These are phyloP conservation scores for Ophion obscuratus DNA, from an alignment of 2,888 invertebrate species.

Conservation along the genomic window DNA sequence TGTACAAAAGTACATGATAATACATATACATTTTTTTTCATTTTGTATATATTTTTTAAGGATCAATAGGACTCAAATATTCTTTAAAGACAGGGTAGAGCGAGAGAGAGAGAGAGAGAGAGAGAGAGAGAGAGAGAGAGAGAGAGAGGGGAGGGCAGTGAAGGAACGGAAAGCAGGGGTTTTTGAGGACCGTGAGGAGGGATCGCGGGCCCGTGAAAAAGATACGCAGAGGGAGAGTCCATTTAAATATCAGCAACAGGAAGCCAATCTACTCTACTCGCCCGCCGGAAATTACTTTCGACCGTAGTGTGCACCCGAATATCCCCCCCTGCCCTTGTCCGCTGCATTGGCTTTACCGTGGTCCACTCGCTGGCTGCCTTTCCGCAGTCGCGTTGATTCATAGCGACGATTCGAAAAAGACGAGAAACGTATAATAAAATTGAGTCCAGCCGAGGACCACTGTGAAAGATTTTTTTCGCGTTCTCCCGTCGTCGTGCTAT, in stretches of 20 bases:
- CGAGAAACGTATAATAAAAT: conserved; percentile 32
- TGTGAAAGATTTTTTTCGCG: neutral
- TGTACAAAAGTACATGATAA: too few relatives aligned
- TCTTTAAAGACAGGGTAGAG: neutral
- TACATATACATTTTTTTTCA: too few relatives aligned
- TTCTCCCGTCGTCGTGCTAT: neutral
- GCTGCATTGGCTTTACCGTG: conserved; percentile 54
- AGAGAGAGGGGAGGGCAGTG: conserved; percentile 16
- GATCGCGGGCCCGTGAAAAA: conserved; percentile 8
- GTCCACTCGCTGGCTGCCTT: conserved; percentile 32
- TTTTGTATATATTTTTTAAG: too few relatives aligned
- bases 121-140: neutral
- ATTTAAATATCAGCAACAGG: conserved; percentile 77
- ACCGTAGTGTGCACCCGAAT: conserved; percentile 63
- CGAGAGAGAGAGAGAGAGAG: conserved; percentile 1
- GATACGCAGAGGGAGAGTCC: conserved; percentile 51
- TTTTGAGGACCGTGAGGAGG: conserved; percentile 1
- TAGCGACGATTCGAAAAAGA: conserved; percentile 43
- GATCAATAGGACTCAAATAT: too few relatives aligned
- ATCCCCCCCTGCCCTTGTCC: neutral
- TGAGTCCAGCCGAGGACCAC: neutral
- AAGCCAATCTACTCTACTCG: conserved; percentile 75
- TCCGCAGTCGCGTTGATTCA: conserved; percentile 36
- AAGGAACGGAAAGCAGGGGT: conserved; percentile 29
- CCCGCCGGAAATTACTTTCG: conserved; percentile 76